phyloP scores from a whole-genome alignment of 1,140 invertebrate species.

The Drosophila carrolli region DNA sequence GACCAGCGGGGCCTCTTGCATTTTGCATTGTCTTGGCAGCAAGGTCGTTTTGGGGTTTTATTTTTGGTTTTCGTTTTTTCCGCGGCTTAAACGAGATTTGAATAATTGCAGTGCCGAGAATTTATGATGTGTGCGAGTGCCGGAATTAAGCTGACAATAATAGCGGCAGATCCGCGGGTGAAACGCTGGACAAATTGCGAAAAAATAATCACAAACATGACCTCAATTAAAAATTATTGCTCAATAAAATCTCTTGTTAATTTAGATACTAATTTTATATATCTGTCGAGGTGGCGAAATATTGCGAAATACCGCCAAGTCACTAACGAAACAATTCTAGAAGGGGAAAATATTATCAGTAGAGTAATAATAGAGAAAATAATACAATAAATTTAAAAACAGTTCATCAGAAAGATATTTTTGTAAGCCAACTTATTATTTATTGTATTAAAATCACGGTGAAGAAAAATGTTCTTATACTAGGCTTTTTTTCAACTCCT shows the following conservation, averaged over 20 bases:
- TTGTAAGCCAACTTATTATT: too few relatives aligned
- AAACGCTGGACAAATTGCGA: constrained; percentile 13
- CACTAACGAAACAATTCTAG: too few relatives aligned
- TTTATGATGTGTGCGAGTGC: constrained; percentile 18
- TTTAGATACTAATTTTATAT: neutral
- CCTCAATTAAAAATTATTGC: neutral
- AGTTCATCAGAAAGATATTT: too few relatives aligned
- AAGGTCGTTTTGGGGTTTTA: constrained; percentile 25
- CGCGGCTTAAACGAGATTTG: constrained; percentile 31
- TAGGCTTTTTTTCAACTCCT: neutral
- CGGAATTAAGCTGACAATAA: constrained; percentile 41
- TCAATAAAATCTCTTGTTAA: neutral
- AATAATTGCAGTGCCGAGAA: constrained; percentile 29
- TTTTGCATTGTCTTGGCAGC: constrained; percentile 33
- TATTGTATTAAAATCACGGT: too few relatives aligned
- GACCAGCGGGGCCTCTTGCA: constrained; percentile 28
- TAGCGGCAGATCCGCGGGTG: constrained; percentile 13
- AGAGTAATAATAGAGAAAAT: too few relatives aligned
- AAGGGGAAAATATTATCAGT: too few relatives aligned
- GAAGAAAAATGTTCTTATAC: too few relatives aligned
- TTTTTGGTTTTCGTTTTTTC: neutral
- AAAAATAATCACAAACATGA: constrained; percentile 2
- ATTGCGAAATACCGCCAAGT: too few relatives aligned
- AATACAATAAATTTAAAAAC: too few relatives aligned
- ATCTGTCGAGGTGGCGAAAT: too few relatives aligned